Evolutionary conservation across 2,113 vertebrate genomes (phyloP).

Genomic region (Oriolus oriolus): DNA sequence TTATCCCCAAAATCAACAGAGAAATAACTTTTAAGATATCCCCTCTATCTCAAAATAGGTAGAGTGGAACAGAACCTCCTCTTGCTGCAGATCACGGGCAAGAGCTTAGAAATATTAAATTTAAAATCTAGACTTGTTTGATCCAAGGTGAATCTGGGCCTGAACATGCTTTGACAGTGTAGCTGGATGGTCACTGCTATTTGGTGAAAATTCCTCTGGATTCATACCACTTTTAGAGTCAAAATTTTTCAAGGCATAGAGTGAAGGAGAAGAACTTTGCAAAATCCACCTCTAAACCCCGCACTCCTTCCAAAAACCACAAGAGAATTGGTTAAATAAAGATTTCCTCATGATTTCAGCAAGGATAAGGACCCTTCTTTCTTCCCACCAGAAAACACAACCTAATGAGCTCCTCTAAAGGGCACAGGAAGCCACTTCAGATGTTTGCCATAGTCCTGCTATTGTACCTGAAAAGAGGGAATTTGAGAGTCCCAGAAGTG

Average conservation of each 20-base stretch:
- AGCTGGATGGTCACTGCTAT: neutral
- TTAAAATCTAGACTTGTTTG: neutral
- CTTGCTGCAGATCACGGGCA: neutral
- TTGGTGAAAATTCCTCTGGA: neutral
- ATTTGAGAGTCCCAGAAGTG: neutral
- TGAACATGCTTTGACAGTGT: neutral
- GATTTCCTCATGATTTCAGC: neutral
- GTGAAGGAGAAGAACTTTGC: neutral
- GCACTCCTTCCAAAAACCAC: neutral
- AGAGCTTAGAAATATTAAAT: neutral
- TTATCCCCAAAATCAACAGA: neutral
- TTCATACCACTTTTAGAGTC: fast-evolving
- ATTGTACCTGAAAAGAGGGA: neutral
- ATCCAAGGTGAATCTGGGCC: neutral
- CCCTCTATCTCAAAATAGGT: neutral
- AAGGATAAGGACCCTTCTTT: neutral
- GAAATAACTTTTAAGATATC: neutral
- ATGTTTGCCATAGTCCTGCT: neutral
- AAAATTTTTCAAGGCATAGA: neutral
- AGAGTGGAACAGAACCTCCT: neutral
- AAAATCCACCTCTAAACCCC: neutral
- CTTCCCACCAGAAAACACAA: neutral
- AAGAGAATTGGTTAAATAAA: neutral
- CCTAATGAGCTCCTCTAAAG: neutral
- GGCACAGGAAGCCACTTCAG: neutral